Evolutionary conservation across 2,797 vertebrate species (phyloP), one percentile per base, ranked within the genome.

Genomic region (Gambusia yucatana): DNA sequence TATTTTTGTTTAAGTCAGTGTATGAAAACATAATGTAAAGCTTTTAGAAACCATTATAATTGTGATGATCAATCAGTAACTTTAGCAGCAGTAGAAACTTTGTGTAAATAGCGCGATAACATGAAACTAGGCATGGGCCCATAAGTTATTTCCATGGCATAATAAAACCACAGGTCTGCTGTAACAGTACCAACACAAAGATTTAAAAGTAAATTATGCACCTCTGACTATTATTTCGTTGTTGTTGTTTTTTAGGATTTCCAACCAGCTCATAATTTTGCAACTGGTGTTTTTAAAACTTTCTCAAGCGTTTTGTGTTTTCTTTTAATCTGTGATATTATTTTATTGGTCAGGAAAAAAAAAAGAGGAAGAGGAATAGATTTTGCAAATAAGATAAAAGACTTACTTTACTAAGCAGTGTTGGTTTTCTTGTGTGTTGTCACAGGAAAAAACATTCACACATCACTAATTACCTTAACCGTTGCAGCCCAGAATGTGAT

Each of bases 301-400:
- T n/a, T 43, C 6, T 43, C 20, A 6, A 1, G 0, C 2, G 0
- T 69, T 65, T n/a, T 44, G 9, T 28, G 41, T 28, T 46, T 44
- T 70, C 41, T n/a, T 44, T 70, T 46, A 14, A 70, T 43, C 39
- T 6, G 10, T 43, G 22, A 43, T 43, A 69, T 43, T 6, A 43
- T 70, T 70, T 70, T 70, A 70, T 44, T 44, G 67, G 67, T 28
- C 63, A 25, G 39, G 13, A 43, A 43, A 52, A 61, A 65, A 50
- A 61, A 69, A 69, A 69, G 65, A 69, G 65, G 65, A 69, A 43
- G 65, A n/a, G 39, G 22, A 69, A 13, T 69, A 69, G 65, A 69
- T 69, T 43, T 69, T n/a, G 39, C 65, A 69, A 43, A 69, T 43
- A 67, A 69, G 6, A 36, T 9, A 63, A 36, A 63, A 33, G 16